Conservation (phyloP, 2,113 vertebrate genomes). For the Sinocyclocheilus grahami region DNA sequence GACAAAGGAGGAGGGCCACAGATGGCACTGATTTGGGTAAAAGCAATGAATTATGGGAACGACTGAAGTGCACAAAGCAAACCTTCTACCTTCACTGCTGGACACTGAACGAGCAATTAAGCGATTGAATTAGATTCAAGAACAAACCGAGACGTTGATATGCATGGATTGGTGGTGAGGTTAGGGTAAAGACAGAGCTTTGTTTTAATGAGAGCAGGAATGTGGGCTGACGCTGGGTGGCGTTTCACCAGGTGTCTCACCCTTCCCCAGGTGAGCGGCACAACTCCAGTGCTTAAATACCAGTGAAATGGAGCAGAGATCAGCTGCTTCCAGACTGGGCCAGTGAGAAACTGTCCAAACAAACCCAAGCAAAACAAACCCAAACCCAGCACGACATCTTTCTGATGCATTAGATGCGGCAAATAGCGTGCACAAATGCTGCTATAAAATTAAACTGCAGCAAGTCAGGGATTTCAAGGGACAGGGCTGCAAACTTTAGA, state of each 20-base stretch:
- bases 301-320: slow-evolving; percentile 36
- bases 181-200: background rate
- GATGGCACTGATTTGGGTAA: slow-evolving; percentile 55
- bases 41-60: slow-evolving; percentile 44
- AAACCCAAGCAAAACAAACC: slow-evolving; percentile 42
- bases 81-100: background rate
- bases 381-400: background rate
- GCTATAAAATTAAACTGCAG: background rate
- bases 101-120: slow-evolving; percentile 13
- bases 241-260: slow-evolving; percentile 44
- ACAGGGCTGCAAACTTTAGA: background rate
- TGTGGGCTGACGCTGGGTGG: slow-evolving; percentile 26
- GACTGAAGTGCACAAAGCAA: slow-evolving; percentile 45
- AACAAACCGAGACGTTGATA: slow-evolving; percentile 22
- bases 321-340: slow-evolving; percentile 28
- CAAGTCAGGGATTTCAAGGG: background rate
- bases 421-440: no score
- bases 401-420: background rate
- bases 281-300: slow-evolving; percentile 48
- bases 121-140: slow-evolving; percentile 12
- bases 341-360: slow-evolving; percentile 50
- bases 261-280: no score
- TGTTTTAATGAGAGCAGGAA: slow-evolving; percentile 42
- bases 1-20: slow-evolving; percentile 33
- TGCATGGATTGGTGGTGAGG: slow-evolving; percentile 17